These are phyloP conservation scores for Iselma pallidipennis DNA, from an alignment of 2,888 invertebrate species.

Conservation along the genomic window DNA sequence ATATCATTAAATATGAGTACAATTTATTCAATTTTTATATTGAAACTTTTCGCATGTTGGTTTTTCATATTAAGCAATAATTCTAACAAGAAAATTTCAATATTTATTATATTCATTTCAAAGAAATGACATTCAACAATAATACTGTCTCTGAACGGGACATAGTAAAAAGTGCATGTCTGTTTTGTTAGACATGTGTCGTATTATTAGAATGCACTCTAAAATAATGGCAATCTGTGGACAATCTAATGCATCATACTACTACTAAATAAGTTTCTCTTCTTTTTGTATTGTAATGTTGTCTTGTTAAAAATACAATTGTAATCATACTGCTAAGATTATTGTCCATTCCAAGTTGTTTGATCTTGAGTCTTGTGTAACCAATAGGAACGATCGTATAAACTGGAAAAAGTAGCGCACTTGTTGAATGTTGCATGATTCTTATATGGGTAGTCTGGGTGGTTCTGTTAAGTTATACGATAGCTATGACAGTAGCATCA, in stretches of 20 bases:
- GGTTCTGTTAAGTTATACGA: constrained; percentile 44
- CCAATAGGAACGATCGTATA: not conserved
- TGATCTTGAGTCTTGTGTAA: not conserved
- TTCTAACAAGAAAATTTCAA: not conserved
- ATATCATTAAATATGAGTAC: too few relatives aligned
- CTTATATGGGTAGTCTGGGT: constrained; percentile 39
- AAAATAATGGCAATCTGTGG: too few relatives aligned
- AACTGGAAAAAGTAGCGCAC: constrained; percentile 35
- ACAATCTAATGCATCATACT: not conserved
- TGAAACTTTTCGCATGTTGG: too few relatives aligned
- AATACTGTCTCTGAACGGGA: too few relatives aligned
- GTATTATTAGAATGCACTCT: not conserved
- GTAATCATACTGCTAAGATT: not conserved
- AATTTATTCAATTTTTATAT: too few relatives aligned
- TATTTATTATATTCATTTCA: too few relatives aligned
- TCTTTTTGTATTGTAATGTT: not conserved
- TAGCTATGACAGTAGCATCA: constrained; percentile 27
- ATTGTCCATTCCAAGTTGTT: not conserved
- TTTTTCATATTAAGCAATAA: too few relatives aligned
- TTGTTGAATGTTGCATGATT: constrained; percentile 49
- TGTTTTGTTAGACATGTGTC: not conserved
- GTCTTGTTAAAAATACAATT: not conserved
- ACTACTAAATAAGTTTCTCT: not conserved
- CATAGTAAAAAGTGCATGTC: not conserved
- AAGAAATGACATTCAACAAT: not conserved